A percentile compares a stretch with the other conserved stretches of the same genome.
Evolutionary conservation across 2,888 invertebrate species (phyloP).

Genomic region (Standfussiana lucernea): DNA sequence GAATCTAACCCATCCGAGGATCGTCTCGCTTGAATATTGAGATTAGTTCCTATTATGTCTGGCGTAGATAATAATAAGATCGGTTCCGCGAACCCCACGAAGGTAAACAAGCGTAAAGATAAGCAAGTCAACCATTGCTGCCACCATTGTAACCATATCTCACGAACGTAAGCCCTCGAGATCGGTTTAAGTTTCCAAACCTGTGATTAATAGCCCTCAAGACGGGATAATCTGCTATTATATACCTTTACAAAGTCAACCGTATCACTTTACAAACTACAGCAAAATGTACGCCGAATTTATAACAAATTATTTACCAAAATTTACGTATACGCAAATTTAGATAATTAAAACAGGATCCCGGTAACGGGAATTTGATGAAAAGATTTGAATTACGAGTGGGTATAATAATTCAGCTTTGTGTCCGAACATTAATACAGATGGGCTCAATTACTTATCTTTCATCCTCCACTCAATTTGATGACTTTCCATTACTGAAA

Average conservation of each 20-base stretch:
- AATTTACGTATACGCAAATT: conserved; percentile 16
- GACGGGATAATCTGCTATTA: conserved; percentile 72
- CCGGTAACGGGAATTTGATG: conserved; percentile 35
- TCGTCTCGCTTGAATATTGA: too few relatives aligned
- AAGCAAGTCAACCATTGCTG: conserved; percentile 28
- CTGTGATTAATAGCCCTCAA: conserved; percentile 79
- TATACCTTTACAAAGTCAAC: conserved; percentile 51
- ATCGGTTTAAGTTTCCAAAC: conserved; percentile 76
- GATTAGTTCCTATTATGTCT: too few relatives aligned
- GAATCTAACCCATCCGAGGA: too few relatives aligned
- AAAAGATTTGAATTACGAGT: conserved; percentile 55
- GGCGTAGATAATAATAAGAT: background rate
- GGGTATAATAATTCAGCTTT: conserved; percentile 47
- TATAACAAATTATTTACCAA: conserved; percentile 36
- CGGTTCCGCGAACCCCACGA: background rate
- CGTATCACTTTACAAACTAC: conserved; percentile 64
- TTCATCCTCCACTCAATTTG: conserved; percentile 75
- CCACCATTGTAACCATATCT: conserved; percentile 34
- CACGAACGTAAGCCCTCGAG: conserved; percentile 60
- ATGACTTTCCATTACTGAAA: conserved; percentile 75
- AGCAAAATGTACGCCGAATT: conserved; percentile 46
- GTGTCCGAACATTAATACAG: conserved; percentile 70
- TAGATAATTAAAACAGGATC: conserved; percentile 55
- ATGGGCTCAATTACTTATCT: conserved; percentile 69
- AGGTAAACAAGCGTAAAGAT: conserved; percentile 31